These are phyloP conservation scores for Emydocephalus ijimae DNA, from an alignment of 2,113 vertebrate species.

Conservation along the genomic window DNA sequence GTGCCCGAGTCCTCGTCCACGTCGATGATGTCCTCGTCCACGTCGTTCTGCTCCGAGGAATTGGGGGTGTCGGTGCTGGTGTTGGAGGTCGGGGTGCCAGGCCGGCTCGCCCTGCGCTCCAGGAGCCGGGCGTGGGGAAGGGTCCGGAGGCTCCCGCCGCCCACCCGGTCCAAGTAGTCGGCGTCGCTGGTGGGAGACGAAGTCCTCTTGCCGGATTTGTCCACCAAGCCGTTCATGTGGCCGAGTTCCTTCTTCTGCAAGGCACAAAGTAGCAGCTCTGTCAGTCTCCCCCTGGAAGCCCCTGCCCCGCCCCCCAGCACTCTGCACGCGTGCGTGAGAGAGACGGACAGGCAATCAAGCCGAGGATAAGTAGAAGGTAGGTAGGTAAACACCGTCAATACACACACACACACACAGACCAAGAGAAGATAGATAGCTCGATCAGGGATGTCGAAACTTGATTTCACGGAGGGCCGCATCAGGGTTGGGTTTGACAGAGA, in stretches of 20 bases:
- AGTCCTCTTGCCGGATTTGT: slow-evolving; percentile 82
- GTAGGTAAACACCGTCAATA: too few relatives aligned
- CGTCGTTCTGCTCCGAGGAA: slow-evolving; percentile 89
- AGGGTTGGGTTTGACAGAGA: too few relatives aligned
- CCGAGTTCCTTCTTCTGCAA: slow-evolving; percentile 86
- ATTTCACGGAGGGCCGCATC: too few relatives aligned
- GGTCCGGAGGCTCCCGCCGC: slow-evolving; percentile 73
- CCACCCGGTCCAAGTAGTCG: slow-evolving; percentile 84
- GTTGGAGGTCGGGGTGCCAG: slow-evolving; percentile 93
- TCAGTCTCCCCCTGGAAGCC: slow-evolving; percentile 43
- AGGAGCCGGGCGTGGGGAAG: slow-evolving; percentile 89
- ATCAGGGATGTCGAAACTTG: too few relatives aligned
- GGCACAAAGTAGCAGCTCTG: slow-evolving; percentile 45
- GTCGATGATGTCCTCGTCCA: slow-evolving; percentile 91
- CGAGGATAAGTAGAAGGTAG: too few relatives aligned
- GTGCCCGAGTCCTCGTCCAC: slow-evolving; percentile 88
- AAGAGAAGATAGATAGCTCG: too few relatives aligned
- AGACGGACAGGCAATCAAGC: too few relatives aligned
- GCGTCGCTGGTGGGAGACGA: slow-evolving; percentile 86
- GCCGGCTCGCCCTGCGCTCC: slow-evolving; percentile 87
- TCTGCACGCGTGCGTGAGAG: neutral
- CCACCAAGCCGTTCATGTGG: slow-evolving; percentile 91
- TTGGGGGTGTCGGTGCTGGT: slow-evolving; percentile 90
- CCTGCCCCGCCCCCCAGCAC: too few relatives aligned
- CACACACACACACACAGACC: too few relatives aligned